A percentile compares a stretch with the other conserved stretches of the same genome.
phyloP scores from a whole-genome alignment of 2,888 invertebrate species.

The Byasa hedistus region DNA sequence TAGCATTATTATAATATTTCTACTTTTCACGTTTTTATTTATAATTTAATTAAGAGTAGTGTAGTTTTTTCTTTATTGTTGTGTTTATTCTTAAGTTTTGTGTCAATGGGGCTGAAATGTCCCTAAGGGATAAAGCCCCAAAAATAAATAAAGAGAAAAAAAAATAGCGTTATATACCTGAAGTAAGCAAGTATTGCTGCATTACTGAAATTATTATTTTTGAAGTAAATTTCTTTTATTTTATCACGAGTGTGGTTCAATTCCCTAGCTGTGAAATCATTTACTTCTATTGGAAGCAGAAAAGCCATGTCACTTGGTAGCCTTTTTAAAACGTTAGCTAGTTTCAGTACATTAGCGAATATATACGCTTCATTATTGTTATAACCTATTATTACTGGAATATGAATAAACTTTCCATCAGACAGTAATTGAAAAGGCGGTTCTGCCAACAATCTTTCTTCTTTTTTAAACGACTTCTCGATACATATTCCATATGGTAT shows the following conservation, averaged over 20 bases:
- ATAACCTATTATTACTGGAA: slow-evolving; percentile 66
- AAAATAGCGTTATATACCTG: slow-evolving; percentile 45
- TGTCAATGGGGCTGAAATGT: too few relatives aligned
- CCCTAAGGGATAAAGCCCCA: too few relatives aligned
- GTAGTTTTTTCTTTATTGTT: too few relatives aligned
- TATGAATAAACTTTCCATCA: slow-evolving; percentile 41
- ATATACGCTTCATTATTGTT: slow-evolving; percentile 67
- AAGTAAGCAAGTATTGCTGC: slow-evolving; percentile 54
- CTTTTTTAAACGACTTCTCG: slow-evolving; percentile 54
- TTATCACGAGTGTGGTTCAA: slow-evolving; percentile 45
- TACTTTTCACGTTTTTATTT: too few relatives aligned
- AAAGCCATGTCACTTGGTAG: slow-evolving; percentile 42
- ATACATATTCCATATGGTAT: slow-evolving; percentile 64
- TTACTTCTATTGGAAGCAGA: slow-evolving; percentile 60
- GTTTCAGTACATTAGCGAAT: slow-evolving; percentile 53
- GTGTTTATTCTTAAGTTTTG: too few relatives aligned
- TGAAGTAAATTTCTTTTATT: slow-evolving; percentile 60
- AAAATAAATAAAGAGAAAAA: too few relatives aligned
- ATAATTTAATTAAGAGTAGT: too few relatives aligned
- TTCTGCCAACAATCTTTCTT: slow-evolving; percentile 56
- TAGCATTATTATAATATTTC: too few relatives aligned
- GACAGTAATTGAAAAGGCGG: slow-evolving; percentile 53
- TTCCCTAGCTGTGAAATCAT: slow-evolving; percentile 52
- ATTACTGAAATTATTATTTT: slow-evolving; percentile 46
- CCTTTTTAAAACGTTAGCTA: slow-evolving; percentile 42